Evolutionary conservation across 2,113 vertebrate species (phyloP), one percentile per base, ranked within the genome.

Genomic region (Microtus pennsylvanicus): DNA sequence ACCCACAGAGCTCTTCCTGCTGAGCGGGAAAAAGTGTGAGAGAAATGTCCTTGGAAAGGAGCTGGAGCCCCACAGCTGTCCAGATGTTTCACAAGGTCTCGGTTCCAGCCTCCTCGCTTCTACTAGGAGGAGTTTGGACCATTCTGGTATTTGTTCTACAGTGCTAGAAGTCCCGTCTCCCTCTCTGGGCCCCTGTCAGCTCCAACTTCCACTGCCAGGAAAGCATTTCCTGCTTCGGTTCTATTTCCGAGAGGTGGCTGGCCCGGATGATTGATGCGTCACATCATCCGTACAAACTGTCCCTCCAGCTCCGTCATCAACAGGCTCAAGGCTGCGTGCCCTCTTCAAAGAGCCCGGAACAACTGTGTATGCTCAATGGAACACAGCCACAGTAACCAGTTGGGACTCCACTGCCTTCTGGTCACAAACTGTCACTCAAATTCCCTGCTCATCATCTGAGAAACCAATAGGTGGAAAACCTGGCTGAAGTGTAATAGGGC

Each of bases 401-500:
- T 7, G 58, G 42, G 42, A 42, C 42, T 42, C 47, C 7, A 9
- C n/a, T 14, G 77, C 24, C 72, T 75, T 83, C 52, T 0, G 0
- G 13, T 75, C 55, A 28, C 9, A 50, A 93, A 75, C 87, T 83
- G 50, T 30, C 1, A 1, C 55, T 38, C 50, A 67, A 28, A 89
- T 17, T 35, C 17, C 74, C 38, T 28, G 11, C 92, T 35, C 0
- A 0, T 35, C 0, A 0, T 55, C 28, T 6, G 12, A 26, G 69
- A 16, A 28, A 74, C 52, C n/a, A 21, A 19, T 78, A 93, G 3
- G 61, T 11, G 9, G n/a, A 9, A 61, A 75, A 22, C 45, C 76
- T 55, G 80, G 76, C 58, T 9, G 47, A 50, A 7, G 14, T 35
- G 55, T 45, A 17, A 19, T 5, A 0, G 12, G 17, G 61, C 52